A percentile compares a stretch with the other conserved stretches of the same genome.
These are phyloP conservation scores for Danionella cerebrum DNA, from an alignment of 2,113 vertebrate genomes.

Conservation along the genomic window DNA sequence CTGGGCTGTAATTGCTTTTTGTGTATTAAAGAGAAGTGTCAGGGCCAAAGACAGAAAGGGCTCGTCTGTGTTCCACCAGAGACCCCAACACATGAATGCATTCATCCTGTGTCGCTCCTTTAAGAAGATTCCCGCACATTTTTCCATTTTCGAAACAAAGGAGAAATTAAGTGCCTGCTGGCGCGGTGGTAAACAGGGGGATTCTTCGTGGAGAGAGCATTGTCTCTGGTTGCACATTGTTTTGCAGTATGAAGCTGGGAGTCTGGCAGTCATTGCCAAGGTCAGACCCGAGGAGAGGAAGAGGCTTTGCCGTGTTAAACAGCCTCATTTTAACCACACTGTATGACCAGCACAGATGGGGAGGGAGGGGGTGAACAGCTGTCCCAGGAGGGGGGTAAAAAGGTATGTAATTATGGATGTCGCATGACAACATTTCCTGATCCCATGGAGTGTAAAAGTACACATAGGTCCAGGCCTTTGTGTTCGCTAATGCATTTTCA, in stretches of 20 bases:
- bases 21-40: constrained; percentile 13
- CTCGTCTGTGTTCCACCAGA: constrained; percentile 11
- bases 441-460: neutral
- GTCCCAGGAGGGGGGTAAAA: constrained; percentile 1
- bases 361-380: neutral
- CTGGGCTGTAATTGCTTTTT: constrained; percentile 22
- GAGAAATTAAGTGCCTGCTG: constrained; percentile 29
- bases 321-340: constrained; percentile 14
- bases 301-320: constrained; percentile 7
- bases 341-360: constrained; percentile 2
- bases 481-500: neutral
- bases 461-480: neutral
- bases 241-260: neutral
- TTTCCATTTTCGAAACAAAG: constrained; percentile 30
- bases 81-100: constrained; percentile 20
- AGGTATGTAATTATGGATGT: constrained; percentile 6
- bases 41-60: constrained; percentile 1
- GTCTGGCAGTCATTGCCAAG: constrained; percentile 16
- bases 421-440: neutral
- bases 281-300: constrained; percentile 16
- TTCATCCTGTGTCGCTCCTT: constrained; percentile 7
- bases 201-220: neutral
- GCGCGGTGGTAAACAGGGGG: constrained; percentile 17
- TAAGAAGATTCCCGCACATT: constrained; percentile 12
- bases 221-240: constrained; percentile 16